Evolutionary conservation across 1,140 invertebrate genomes (phyloP).

Genomic region (Lordiphosa mommai): DNA sequence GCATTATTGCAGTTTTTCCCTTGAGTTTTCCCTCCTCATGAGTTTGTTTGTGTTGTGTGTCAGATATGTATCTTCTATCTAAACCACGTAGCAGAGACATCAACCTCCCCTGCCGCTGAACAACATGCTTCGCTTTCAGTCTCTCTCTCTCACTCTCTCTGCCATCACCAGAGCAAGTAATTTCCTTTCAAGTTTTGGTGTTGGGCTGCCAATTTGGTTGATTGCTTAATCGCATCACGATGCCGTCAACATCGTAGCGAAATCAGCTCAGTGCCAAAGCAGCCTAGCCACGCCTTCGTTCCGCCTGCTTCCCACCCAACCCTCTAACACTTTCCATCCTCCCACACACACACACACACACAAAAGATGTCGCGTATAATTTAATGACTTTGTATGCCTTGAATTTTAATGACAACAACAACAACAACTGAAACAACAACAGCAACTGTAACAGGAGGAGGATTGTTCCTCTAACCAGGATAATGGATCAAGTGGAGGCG

Average conservation of each 20-base stretch:
- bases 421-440: constrained; percentile 5
- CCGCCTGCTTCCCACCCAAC: background rate
- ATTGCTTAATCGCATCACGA: constrained; percentile 77
- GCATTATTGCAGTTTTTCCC: background rate
- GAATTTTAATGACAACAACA: constrained; percentile 76
- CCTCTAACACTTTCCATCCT: constrained; percentile 2
- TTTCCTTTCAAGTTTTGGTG: constrained; percentile 75
- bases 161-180: constrained; percentile 41
- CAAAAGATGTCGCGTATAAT: constrained; percentile 78
- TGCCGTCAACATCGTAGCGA: constrained; percentile 37
- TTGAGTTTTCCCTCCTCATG: no score
- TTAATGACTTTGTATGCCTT: constrained; percentile 78
- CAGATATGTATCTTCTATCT: constrained; percentile 37
- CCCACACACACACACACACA: constrained; percentile 5
- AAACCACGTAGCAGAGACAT: constrained; percentile 20
- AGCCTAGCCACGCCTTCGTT: constrained; percentile 17
- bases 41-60: constrained; percentile 25
- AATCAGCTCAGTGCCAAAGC: constrained; percentile 53
- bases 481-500: constrained; percentile 74
- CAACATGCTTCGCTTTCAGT: no score
- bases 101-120: background rate
- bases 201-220: constrained; percentile 74
- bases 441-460: constrained; percentile 1
- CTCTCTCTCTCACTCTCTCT: background rate
- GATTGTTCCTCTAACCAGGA: constrained; percentile 35